Percentiles rank a stretch among this genome's conserved stretches.
phyloP scores from a whole-genome alignment of 2,113 vertebrate species.

The Leucopternis melanops region DNA sequence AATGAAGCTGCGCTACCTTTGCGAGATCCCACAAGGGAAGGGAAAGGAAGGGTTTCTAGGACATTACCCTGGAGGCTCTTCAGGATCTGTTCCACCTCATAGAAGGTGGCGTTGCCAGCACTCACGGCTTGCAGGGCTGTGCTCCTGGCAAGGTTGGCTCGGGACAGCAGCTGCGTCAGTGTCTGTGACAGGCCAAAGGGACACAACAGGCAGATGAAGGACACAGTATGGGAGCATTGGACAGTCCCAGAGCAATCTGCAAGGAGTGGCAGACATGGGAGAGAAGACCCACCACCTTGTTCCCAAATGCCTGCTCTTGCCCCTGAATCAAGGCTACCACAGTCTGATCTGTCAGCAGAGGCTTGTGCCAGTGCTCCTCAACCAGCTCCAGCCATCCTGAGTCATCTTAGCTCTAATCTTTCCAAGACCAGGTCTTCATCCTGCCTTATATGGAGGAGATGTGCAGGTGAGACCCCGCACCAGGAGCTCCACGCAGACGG shows the following conservation, averaged over 20 bases:
- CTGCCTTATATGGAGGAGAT: background rate
- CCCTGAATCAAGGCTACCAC: background rate
- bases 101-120: conserved; percentile 75
- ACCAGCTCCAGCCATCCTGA: background rate
- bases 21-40: background rate
- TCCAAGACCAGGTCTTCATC: background rate
- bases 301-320: background rate
- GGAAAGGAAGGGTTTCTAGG: background rate
- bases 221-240: accelerated
- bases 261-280: background rate
- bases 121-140: conserved; percentile 75
- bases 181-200: conserved; percentile 62
- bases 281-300: background rate
- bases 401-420: background rate
- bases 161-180: conserved; percentile 72
- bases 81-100: conserved; percentile 79
- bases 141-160: conserved; percentile 76
- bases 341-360: background rate
- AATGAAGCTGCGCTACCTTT: background rate
- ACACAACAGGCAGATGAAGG: background rate
- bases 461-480: background rate
- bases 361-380: background rate
- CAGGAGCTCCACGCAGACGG: accelerated
- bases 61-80: conserved; percentile 79
- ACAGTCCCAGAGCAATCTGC: background rate